These are phyloP conservation scores for Germaria angustata DNA, from an alignment of 2,888 invertebrate species.

Conservation along the genomic window DNA sequence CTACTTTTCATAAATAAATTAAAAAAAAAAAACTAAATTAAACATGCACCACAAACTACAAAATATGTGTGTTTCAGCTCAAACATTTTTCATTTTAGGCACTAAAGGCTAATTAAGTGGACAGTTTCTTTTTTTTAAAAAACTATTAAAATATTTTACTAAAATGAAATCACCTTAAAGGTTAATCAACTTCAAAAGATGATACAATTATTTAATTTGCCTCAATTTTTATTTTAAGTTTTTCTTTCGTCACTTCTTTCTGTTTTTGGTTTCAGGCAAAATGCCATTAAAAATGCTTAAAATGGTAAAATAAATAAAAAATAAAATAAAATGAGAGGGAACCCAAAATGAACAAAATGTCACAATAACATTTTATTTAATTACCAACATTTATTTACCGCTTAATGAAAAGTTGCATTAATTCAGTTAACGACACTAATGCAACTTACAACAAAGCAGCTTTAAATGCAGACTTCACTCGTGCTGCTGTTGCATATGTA, in stretches of 20 bases:
- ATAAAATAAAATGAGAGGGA: neutral
- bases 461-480: neutral
- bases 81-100: neutral
- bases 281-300: slow-evolving; percentile 44
- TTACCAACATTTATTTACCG: slow-evolving; percentile 14
- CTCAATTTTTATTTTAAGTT: neutral
- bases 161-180: slow-evolving; percentile 13
- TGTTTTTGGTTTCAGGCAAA: slow-evolving; percentile 27
- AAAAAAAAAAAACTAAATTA: neutral
- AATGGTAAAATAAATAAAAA: slow-evolving; percentile 16
- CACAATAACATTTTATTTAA: slow-evolving; percentile 54
- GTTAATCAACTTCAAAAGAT: slow-evolving; percentile 49
- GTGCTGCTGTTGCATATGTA: neutral
- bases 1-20: neutral
- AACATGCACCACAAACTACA: neutral
- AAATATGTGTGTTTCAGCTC: neutral
- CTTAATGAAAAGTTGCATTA: slow-evolving; percentile 1
- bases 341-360: slow-evolving; percentile 38
- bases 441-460: slow-evolving; percentile 15
- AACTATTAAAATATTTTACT: neutral
- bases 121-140: neutral
- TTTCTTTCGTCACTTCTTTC: neutral
- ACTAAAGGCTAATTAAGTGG: slow-evolving; percentile 30
- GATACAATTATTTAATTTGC: slow-evolving; percentile 36
- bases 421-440: neutral